A percentile compares a stretch with the other conserved stretches of the same genome.
Evolutionary conservation across 2,113 vertebrate genomes (phyloP).

Genomic region (Psophia crepitans): DNA sequence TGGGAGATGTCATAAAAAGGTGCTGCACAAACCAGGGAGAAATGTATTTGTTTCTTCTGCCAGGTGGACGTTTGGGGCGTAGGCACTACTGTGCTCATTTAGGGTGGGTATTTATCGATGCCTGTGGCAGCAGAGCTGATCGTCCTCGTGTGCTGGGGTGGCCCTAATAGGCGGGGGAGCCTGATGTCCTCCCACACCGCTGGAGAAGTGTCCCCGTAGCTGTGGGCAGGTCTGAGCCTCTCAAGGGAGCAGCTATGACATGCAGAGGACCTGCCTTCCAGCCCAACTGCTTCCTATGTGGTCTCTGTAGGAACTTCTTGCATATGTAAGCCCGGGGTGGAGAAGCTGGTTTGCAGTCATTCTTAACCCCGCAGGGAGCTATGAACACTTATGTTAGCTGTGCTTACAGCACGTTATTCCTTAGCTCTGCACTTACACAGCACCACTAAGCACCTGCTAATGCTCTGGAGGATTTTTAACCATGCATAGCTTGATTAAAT

Average conservation of each 20-base stretch:
- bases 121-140: neutral
- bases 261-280: neutral
- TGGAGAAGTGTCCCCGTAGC: neutral
- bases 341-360: constrained; percentile 4
- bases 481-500: constrained; percentile 20
- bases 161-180: neutral
- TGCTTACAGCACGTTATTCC: constrained; percentile 58
- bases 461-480: constrained; percentile 60
- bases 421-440: constrained; percentile 56
- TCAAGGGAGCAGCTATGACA: neutral
- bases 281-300: neutral
- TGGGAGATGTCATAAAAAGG: neutral
- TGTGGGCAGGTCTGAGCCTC: neutral
- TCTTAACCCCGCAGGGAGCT: constrained; percentile 15
- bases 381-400: constrained; percentile 53
- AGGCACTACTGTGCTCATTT: neutral
- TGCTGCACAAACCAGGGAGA: neutral
- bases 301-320: neutral
- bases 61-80: neutral
- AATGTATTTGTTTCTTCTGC: neutral
- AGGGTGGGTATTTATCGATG: neutral
- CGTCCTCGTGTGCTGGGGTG: neutral
- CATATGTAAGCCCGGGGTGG: neutral
- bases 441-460: constrained; percentile 59
- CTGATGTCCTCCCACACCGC: neutral